Evolutionary conservation across 2,113 vertebrate genomes (phyloP), one percentile per base, ranked within the genome.

Genomic region (Sinocyclocheilus rhinocerous): DNA sequence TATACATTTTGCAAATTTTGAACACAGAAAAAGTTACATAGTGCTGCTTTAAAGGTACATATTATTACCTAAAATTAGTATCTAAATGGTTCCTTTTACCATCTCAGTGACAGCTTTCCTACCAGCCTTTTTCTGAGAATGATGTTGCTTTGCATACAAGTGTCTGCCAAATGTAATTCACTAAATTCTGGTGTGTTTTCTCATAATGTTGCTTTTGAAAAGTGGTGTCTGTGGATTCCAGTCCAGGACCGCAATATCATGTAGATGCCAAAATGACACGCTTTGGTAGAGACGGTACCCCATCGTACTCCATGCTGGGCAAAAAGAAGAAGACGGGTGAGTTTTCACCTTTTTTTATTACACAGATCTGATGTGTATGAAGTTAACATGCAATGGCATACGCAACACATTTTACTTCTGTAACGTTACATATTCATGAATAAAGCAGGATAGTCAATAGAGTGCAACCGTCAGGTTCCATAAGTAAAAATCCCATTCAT

Each of bases 201-300:
- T 29, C 16, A 1, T 76, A 73, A 9, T 84, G 65, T 70, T 29
- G 26, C n/a, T 59, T 29, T 88, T 85, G 0, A 81, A 1, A 81
- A 97, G 97, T 93, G 84, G 87, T 95, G 36, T 92, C 91, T 10
- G 93, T 93, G 33, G 95, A 96, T 78, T 91, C 93, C 83, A 97
- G 96, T 84, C 97, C 97, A 0, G 97, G 97, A 29, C 97, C 97
- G 0, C 89, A 92, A 85, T 97, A 98, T 90, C 93, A 94, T 29
- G 84, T 97, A 84, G 95, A 95, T 4, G 91, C 93, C 0, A 96
- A 94, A 22, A 87, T 97, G 22, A 98, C 97, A 0, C 95, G 97
- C 4, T 97, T 96, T 22, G 97, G 97, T 36, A 93, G 93, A 20
- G 94, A 90, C 73, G 93, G 94, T 16, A 94, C 93, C 0, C 97